Base-by-base conservation (phyloP, 2,888 invertebrate species). In the Plebejus argus region DNA sequence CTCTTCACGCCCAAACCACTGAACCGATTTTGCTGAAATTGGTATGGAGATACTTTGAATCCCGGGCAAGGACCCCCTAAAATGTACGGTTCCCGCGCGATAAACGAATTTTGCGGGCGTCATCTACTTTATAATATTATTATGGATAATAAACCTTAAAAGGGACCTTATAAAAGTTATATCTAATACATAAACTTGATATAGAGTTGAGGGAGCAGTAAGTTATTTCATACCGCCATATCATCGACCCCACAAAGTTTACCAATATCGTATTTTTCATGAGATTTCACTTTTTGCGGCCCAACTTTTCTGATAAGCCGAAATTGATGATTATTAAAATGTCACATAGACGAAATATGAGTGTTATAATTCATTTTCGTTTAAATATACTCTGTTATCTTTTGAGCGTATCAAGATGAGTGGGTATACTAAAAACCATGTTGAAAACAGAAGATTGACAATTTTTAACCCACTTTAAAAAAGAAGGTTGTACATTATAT, bases 301-400 rank as follows among this genome's bases (percentile, higher is more conserved):
- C 49, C 39, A 72, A 72, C 72, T 72, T 72, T 72, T 5, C 49
- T 45, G 72, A 49, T 72, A 72, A 72, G 72, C 45, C 23, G 23
- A 49, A 72, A 72, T 72, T 72, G 72, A 72, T 72, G 72, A 45
- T 72, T 72, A 72, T 72, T 20, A 72, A 72, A 72, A 49, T 72
- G 72, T 49, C 45, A 61, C 61, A 72, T 72, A 45, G 23, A 45
- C 20, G 72, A 72, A 39, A 72, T 72, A 39, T 72, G 71, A 23
- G 45, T 15, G 15, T 20, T 39, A 72, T 45, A 20, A 72, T 71
- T 71, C 72, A 49, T 61, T 28, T 70, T 35, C 18, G 6, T n/a
- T 70, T 35, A n/a, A 70, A 70, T 35, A 70, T 35, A 70, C 33
- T 70, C 1, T 70, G 58, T 58, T 20, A 58, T 20, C 58, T 23